A percentile compares a stretch with the other conserved stretches of the same genome.
Conservation (phyloP, 1,140 invertebrate genomes). For the Paralvinella palmiformis region DNA sequence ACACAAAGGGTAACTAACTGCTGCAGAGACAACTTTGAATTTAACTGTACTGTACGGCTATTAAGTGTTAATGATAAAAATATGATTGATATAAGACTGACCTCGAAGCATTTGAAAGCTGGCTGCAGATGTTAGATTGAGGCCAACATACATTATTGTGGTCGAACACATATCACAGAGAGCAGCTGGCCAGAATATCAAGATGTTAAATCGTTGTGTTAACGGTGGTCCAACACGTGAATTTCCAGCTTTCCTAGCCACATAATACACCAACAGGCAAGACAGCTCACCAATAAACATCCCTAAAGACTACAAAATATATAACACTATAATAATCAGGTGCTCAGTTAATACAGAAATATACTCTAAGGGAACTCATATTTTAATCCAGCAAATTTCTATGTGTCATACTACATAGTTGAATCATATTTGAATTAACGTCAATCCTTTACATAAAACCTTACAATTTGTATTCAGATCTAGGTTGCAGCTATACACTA, state of each 20-base stretch:
- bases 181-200: conserved; percentile 77
- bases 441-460: not conserved
- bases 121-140: conserved; percentile 86
- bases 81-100: conserved; percentile 28
- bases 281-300: conserved; percentile 88
- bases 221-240: conserved; percentile 53
- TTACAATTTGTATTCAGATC: not conserved
- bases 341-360: conserved; percentile 1
- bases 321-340: not conserved
- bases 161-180: conserved; percentile 76
- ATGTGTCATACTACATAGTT: not conserved
- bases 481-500: not conserved
- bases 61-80: not conserved
- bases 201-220: conserved; percentile 51
- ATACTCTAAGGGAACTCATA: not conserved
- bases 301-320: conserved; percentile 61
- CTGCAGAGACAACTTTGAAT: not conserved
- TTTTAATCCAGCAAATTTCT: not conserved
- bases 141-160: conserved; percentile 81
- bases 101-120: conserved; percentile 96
- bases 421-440: not conserved
- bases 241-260: conserved; percentile 53
- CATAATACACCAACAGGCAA: conserved; percentile 64
- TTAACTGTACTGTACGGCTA: not conserved
- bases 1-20: not conserved